phyloP scores from a whole-genome alignment of 2,888 invertebrate genomes.

The Melikaiella ostensackeni region DNA sequence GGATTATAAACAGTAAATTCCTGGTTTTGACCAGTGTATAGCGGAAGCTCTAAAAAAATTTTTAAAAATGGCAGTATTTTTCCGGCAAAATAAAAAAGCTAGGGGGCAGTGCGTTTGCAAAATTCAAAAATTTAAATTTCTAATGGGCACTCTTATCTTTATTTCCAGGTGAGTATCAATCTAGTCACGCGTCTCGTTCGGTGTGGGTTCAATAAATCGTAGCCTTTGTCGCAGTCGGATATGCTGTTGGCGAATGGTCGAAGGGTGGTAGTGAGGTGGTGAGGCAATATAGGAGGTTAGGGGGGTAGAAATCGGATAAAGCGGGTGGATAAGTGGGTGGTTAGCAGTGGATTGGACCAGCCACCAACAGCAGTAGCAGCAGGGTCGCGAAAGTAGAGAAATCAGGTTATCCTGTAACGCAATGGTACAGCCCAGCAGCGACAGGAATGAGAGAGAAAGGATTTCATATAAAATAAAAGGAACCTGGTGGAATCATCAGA shows the following conservation, averaged over 20 bases:
- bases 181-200: slow-evolving; percentile 42
- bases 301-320: slow-evolving; percentile 40
- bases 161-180: slow-evolving; percentile 50
- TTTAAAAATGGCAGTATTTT: no score
- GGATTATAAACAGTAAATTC: no score
- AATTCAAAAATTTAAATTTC: slow-evolving; percentile 15
- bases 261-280: slow-evolving; percentile 26
- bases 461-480: slow-evolving; percentile 23
- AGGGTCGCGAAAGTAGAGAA: slow-evolving; percentile 49
- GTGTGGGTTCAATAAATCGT: slow-evolving; percentile 52
- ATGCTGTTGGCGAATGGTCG: slow-evolving; percentile 29
- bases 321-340: slow-evolving; percentile 27
- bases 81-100: no score
- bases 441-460: slow-evolving; percentile 32
- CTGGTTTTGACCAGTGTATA: no score
- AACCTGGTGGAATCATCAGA: slow-evolving; percentile 29
- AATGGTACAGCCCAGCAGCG: slow-evolving; percentile 39
- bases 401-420: slow-evolving; percentile 55
- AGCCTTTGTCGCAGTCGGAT: slow-evolving; percentile 42
- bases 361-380: not conserved
- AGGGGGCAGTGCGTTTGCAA: no score
- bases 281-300: slow-evolving; percentile 13
- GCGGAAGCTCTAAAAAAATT: no score
- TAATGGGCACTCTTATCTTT: no score
- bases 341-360: slow-evolving; percentile 43